Evolutionary conservation across 2,113 vertebrate species (phyloP).

Genomic region (Amia ocellicauda): DNA sequence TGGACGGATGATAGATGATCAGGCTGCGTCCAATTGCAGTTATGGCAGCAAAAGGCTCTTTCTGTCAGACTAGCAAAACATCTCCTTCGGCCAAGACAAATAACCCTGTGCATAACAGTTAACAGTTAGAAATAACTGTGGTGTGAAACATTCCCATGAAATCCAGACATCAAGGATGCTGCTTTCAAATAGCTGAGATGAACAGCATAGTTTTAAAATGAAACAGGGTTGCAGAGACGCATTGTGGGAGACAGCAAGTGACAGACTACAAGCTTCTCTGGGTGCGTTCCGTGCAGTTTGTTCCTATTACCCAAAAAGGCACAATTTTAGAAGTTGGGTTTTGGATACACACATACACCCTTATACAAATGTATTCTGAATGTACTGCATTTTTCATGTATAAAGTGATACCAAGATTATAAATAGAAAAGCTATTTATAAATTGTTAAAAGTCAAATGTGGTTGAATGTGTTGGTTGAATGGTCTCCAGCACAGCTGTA

Average conservation of each 20-base stretch:
- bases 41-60: slow-evolving; percentile 37
- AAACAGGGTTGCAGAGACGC: slow-evolving; percentile 44
- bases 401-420: too few relatives aligned
- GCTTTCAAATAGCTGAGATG: slow-evolving; percentile 64
- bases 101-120: slow-evolving; percentile 55
- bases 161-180: slow-evolving; percentile 66
- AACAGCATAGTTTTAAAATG: slow-evolving; percentile 66
- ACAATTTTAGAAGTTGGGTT: slow-evolving; percentile 5
- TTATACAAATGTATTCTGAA: slow-evolving; percentile 8
- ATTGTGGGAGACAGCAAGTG: slow-evolving; percentile 51
- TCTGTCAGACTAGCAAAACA: slow-evolving; percentile 59
- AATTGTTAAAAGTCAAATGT: too few relatives aligned
- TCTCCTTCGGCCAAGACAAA: slow-evolving; percentile 56
- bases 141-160: slow-evolving; percentile 64
- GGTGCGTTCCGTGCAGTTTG: slow-evolving; percentile 46
- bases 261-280: slow-evolving; percentile 28
- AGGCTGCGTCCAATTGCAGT: slow-evolving; percentile 27
- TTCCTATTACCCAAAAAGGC: slow-evolving; percentile 29
- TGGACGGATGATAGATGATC: slow-evolving; percentile 34
- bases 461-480: too few relatives aligned
- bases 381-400: too few relatives aligned
- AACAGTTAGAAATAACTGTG: slow-evolving; percentile 51
- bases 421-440: too few relatives aligned
- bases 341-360: slow-evolving; percentile 12
- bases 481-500: neutral